Evolutionary conservation across 2,113 vertebrate species (phyloP), one percentile per base, ranked within the genome.

Genomic region (Ailurus styani): DNA sequence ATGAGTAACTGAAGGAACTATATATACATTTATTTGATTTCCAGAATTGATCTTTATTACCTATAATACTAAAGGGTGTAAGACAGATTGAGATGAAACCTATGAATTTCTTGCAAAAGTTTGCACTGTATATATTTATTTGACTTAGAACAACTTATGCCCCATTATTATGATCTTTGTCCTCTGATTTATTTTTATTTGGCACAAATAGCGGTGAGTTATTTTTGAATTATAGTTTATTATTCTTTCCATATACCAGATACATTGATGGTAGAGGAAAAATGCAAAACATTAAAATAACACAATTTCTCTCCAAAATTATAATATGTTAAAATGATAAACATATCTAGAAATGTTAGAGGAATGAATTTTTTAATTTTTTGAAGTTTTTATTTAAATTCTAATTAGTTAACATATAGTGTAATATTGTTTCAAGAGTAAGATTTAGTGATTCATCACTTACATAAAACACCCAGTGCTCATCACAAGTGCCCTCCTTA

Each of bases 181-280:
- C 72, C 31, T 96, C 23, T 85, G 52, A 55, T 82, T 2, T 1
- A 66, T 20, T 83, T 5, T 82, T 94, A 20, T 91, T 97, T 9
- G 0, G 88, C 40, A 91, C n/a, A 60, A 78, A 90, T 60, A 47
- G 57, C 90, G 31, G 55, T 92, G 42, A 96, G 13, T 62, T 95
- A 68, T 42, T 96, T 72, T 90, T 88, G 42, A 95, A 96, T 42
- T 91, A 52, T 0, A 92, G 7, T 77, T 78, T 52, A 23, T 2
- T 97, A 57, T 88, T 96, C 93, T 94, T 93, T 94, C 29, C 86
- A 68, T 97, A 31, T 40, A 68, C 34, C 47, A 93, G 72, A 60
- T 86, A 23, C 50, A 77, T 97, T 75, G 72, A 57, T 34, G 21
- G 6, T 75, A 54, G 73, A 40, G 81, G 25, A 50, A 89, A 82